Evolutionary conservation across 53 echinoderm and acorn worm species (phyloP).

Genomic region (Holothuria leucospilota): DNA sequence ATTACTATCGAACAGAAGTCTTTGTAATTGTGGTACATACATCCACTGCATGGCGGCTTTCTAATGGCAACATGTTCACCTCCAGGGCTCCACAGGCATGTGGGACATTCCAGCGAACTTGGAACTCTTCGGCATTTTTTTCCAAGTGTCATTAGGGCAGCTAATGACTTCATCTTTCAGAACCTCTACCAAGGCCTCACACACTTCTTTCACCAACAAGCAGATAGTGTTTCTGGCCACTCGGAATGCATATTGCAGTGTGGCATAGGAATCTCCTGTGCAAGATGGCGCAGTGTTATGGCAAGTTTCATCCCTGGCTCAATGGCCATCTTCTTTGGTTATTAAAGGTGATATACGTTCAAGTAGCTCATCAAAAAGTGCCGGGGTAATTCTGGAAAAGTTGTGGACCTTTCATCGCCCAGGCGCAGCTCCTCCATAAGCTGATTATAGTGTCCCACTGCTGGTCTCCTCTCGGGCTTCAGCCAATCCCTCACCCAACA

Average conservation of each 20-base stretch:
- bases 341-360: constrained; percentile 24
- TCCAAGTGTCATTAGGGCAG: constrained; percentile 41
- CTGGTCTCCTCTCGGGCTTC: no score
- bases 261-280: neutral
- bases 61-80: constrained; percentile 56
- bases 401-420: no score
- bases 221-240: constrained; percentile 29
- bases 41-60: constrained; percentile 42
- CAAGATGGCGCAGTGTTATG: neutral
- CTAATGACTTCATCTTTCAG: constrained; percentile 47
- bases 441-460: no score
- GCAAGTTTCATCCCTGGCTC: constrained; percentile 24
- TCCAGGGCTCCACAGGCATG: constrained; percentile 55
- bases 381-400: constrained; percentile 31
- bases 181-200: constrained; percentile 29
- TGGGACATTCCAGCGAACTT: constrained; percentile 54
- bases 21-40: constrained; percentile 61
- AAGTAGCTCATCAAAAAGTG: constrained; percentile 32
- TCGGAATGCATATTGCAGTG: constrained; percentile 27
- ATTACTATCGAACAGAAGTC: constrained; percentile 53
- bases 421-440: no score
- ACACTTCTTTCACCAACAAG: constrained; percentile 21
- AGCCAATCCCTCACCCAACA: no score
- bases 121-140: constrained; percentile 48
- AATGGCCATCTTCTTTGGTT: constrained; percentile 25